Base-by-base conservation (phyloP, 1,140 invertebrate species). In the Euura lappo region DNA sequence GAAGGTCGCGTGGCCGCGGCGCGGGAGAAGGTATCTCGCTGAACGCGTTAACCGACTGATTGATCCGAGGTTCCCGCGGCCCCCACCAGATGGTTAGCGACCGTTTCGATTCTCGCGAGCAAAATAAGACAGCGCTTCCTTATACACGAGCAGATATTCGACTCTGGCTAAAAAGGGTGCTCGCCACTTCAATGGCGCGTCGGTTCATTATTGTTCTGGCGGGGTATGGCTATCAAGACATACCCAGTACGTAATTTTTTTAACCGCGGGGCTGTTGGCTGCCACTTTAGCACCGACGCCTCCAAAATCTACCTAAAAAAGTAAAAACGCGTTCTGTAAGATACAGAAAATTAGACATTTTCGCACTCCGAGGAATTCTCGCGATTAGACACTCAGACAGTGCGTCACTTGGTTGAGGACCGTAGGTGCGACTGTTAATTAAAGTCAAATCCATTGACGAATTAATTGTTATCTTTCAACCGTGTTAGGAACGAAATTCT, bases 221-320 rank as follows among this genome's bases (percentile, higher is more conserved):
- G 88, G 89, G 89, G 89, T 90, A 90, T 90, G 89, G 89, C 87
- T 68, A 90, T 90, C 89, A 90, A 90, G 89, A 90, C 89, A 90
- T 90, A 90, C 89, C 84, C 88, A 90, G 84, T 88, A 89, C 87
- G 60, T 88, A 90, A 90, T 90, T 89, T 90, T 90, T 90, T 84
- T 72, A 74, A 80, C 69, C 44, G 80, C 66, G 88, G 83, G 88
- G 87, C 83, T 87, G 88, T 89, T 88, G 83, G 86, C 85, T 85
- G 88, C 84, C 84, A 77, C 74, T 81, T 75, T 60, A 60, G 83
- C 87, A 88, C 86, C 77, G 85, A 81, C 87, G 87, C 88, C 87
- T 88, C 88, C 80, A 3, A 3, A 28, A 28, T 28, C 1, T 28
- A 28, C 28, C 28, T 28, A 28, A 28, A 28, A 28, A 28, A 28